Evolutionary conservation across 2,888 invertebrate species (phyloP).

Genomic region (Aphodius sticticus): DNA sequence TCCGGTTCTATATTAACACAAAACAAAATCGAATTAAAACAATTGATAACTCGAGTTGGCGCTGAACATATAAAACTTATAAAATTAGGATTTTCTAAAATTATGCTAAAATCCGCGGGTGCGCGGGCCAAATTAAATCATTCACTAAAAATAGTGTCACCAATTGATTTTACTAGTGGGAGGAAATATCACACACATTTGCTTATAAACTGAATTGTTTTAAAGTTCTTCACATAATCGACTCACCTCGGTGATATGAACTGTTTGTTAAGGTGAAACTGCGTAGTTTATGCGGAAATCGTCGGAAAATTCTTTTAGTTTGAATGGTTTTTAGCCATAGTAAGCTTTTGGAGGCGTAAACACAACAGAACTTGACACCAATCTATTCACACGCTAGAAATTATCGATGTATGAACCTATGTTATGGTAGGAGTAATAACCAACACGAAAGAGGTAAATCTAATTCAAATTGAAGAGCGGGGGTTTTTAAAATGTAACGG

Average conservation of each 20-base stretch:
- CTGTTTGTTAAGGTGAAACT: not conserved
- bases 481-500: not conserved
- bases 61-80: not conserved
- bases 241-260: not conserved
- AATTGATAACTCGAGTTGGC: not conserved
- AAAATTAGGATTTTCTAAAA: conserved; percentile 11
- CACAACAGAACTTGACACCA: not conserved
- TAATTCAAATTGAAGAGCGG: not conserved
- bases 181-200: conserved; percentile 12
- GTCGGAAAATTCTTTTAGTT: not conserved
- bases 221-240: not conserved
- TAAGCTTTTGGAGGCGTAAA: not conserved
- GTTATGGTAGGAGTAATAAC: not conserved
- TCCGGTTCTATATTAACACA: not conserved
- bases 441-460: not conserved
- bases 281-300: not conserved
- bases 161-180: conserved; percentile 19
- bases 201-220: not conserved
- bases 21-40: conserved; percentile 8
- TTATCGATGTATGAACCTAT: not conserved
- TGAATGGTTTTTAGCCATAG: not conserved
- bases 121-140: conserved; percentile 24
- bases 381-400: not conserved
- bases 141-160: conserved; percentile 26
- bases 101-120: conserved; percentile 13